Evolutionary conservation across 2,113 vertebrate species (phyloP), one percentile per base, ranked within the genome.

Genomic region (Gulo gulo): DNA sequence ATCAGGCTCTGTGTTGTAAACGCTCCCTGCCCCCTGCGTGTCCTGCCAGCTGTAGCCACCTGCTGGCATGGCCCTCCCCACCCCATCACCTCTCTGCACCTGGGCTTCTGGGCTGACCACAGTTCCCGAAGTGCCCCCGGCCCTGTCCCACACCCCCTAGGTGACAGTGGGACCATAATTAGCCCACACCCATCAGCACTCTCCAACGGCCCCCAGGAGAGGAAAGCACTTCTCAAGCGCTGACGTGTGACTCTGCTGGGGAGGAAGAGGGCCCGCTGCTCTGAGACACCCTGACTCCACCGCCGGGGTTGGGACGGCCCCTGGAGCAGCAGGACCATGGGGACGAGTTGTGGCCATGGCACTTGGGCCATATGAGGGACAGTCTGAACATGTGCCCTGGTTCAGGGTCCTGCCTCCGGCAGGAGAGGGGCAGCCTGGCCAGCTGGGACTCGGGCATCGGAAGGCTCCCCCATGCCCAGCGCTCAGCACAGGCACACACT

Each of bases 181-280:
- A 0, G 97, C 97, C 97, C 98, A 84, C 79, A 84, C 76, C 95
- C 94, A 20, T 45, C 97, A 96, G 95, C 57, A 85, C 87, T 88
- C 98, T 55, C 55, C 97, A 95, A 50, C 96, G 80, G 76, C 88
- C 95, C 94, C 91, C 97, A 59, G 0, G 1, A 79, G 94, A 99
- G 98, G 98, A 99, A 98, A 98, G 96, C 95, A 69, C 97, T 98
- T 96, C 98, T 98, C 98, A 97, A 7, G 6, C 29, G 42, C 97
- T 98, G 99, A 98, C 98, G 97, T 98, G 52, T 97, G 99, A 98
- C 98, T 97, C 97, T 95, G 98, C 97, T 50, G 69, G 65, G 97
- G 42, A 98, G 98, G 98, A 99, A 98, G 98, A 95, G 98, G 97
- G 63, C 86, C 29, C 10, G 96, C 95, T 7, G 0, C 4, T 0